A percentile compares a stretch with the other conserved stretches of the same genome.
Conservation (phyloP, 2,888 invertebrate genomes). For the Mythimna albipuncta region DNA sequence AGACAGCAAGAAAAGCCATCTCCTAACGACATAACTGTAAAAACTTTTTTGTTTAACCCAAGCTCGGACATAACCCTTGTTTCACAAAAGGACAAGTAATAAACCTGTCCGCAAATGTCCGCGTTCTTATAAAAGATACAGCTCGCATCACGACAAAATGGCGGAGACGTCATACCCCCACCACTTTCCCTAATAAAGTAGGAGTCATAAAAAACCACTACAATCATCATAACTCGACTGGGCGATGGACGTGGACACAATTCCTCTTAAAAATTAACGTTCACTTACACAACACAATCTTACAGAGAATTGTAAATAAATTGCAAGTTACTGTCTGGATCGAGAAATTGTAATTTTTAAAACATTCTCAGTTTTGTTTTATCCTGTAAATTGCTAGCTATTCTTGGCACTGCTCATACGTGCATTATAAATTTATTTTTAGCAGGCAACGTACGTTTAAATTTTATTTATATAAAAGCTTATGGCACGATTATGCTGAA, state of each 20-base stretch:
- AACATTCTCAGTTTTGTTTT: slow-evolving; percentile 27
- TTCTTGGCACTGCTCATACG: slow-evolving; percentile 31
- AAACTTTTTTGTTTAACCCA: slow-evolving; percentile 69
- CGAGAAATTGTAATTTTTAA: slow-evolving; percentile 8
- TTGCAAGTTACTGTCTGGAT: slow-evolving; percentile 29
- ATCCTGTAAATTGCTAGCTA: slow-evolving; percentile 17
- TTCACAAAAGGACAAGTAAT: slow-evolving; percentile 79
- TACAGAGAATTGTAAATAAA: slow-evolving; percentile 61
- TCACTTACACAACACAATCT: slow-evolving; percentile 58
- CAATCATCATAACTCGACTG: slow-evolving; percentile 87
- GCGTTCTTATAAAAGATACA: slow-evolving; percentile 82
- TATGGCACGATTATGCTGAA: not conserved
- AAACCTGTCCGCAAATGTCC: slow-evolving; percentile 80
- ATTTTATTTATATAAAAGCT: slow-evolving; percentile 4
- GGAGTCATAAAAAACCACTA: slow-evolving; percentile 87
- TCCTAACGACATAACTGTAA: slow-evolving; percentile 61
- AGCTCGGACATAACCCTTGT: slow-evolving; percentile 70
- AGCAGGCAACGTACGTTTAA: not conserved
- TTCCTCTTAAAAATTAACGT: slow-evolving; percentile 84
- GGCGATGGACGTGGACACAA: slow-evolving; percentile 73
- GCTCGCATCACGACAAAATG: slow-evolving; percentile 77
- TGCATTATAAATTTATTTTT: slow-evolving; percentile 16
- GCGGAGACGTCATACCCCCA: slow-evolving; percentile 72
- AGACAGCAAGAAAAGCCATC: slow-evolving; percentile 35
- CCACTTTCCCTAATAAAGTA: slow-evolving; percentile 87